phyloP scores from a whole-genome alignment of 1,140 invertebrate genomes.

The Atopsyche davidsoni region DNA sequence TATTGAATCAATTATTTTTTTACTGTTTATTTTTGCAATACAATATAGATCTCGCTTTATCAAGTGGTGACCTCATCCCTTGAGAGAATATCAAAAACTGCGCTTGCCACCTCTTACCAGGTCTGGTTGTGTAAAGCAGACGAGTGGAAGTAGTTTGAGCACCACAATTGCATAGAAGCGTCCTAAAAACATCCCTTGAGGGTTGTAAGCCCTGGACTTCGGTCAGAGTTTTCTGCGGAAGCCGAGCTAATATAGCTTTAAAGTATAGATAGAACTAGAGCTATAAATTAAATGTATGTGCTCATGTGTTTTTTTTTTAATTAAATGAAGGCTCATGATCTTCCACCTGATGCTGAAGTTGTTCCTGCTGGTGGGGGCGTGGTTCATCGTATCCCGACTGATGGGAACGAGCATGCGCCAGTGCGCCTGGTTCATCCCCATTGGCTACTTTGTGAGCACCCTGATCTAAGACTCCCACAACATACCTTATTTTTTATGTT shows the following conservation, averaged over 20 bases:
- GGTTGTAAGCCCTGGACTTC: not conserved
- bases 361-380: slow-evolving; percentile 43
- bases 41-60: not conserved
- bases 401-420: slow-evolving; percentile 44
- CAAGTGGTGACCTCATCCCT: not conserved
- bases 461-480: too few relatives aligned
- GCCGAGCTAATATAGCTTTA: not conserved
- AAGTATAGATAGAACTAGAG: too few relatives aligned
- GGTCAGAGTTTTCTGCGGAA: not conserved
- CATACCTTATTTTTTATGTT: too few relatives aligned
- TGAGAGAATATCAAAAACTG: too few relatives aligned
- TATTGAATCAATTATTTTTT: slow-evolving; percentile 15
- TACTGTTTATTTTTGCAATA: slow-evolving; percentile 1
- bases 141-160: not conserved
- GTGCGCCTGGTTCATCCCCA: slow-evolving; percentile 44
- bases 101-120: too few relatives aligned
- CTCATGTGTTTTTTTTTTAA: slow-evolving; percentile 30
- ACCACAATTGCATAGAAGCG: not conserved
- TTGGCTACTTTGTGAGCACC: slow-evolving; percentile 48
- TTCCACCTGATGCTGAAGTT: slow-evolving; percentile 49
- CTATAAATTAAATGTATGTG: slow-evolving; percentile 10
- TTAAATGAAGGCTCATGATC: slow-evolving; percentile 50
- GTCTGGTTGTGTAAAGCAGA: too few relatives aligned
- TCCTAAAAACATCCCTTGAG: not conserved
- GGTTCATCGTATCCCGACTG: slow-evolving; percentile 46